Conservation (phyloP, 2,113 vertebrate species). For the Parus major region DNA sequence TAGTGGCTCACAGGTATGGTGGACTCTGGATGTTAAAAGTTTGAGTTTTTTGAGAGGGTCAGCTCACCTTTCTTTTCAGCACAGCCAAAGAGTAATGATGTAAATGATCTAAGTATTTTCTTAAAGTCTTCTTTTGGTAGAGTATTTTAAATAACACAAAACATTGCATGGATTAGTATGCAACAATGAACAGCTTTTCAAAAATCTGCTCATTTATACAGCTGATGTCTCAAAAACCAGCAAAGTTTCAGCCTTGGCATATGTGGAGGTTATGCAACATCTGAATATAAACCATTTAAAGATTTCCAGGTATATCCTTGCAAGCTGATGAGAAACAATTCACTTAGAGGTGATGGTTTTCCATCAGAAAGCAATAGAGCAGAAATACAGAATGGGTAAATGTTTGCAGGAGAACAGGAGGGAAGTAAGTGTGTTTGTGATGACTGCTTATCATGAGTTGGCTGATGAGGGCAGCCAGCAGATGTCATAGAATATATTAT, state of each 20-base stretch:
- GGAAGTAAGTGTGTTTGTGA: slow-evolving; percentile 5
- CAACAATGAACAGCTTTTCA: not conserved
- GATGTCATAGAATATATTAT: not conserved
- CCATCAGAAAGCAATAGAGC: not conserved
- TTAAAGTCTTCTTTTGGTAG: not conserved
- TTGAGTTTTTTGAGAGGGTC: not conserved
- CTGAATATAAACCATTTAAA: not conserved
- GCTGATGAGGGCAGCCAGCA: not conserved
- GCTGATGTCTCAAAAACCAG: not conserved
- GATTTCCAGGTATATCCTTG: not conserved
- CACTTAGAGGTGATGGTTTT: not conserved
- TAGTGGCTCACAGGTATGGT: not conserved
- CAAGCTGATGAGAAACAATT: not conserved
- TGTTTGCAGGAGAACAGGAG: not conserved
- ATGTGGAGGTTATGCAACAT: not conserved
- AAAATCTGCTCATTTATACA: not conserved
- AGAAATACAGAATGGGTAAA: slow-evolving; percentile 7
- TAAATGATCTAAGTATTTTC: not conserved
- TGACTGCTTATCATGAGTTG: not conserved
- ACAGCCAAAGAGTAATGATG: not conserved
- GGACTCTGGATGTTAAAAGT: not conserved
- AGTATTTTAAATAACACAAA: not conserved
- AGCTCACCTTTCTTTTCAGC: not conserved
- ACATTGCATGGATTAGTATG: not conserved
- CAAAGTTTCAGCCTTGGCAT: not conserved